Base-by-base conservation (phyloP, 2,888 invertebrate genomes). In the Machimus rusticus region DNA sequence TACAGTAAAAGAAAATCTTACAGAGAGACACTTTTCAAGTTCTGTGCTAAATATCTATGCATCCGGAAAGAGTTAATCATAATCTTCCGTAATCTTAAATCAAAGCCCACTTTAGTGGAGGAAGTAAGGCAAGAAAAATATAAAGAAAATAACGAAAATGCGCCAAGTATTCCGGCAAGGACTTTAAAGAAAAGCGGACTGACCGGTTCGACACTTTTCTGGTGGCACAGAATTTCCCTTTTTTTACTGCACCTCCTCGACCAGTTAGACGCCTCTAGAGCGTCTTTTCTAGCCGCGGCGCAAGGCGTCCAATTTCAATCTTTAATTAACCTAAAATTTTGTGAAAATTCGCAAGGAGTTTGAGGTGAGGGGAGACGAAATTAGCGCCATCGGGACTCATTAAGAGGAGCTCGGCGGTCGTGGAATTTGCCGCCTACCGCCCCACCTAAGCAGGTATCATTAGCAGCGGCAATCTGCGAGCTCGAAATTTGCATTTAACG, bases 401-500 rank as follows among this genome's bases (percentile, higher is more conserved):
- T 79, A 51, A 51, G 79, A 66, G 4, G 28, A 79, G 5, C 79
- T 31, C 14, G n/a, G 46, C 9, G 46, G 51, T 14, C 28, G 51
- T 51, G 66, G 5, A 1, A 28, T 12, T 19, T 28, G 1, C 23
- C 28, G 66, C 14, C 28, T 66, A 23, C 23, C 14, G 12, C 12
- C 23, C 51, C 46, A 16, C 51, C 46, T 16, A 51, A 46, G 51
- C 79, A 46, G 19, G 6, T 34, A 78, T 23, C 43, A 78, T 23
- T 39, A 39, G 19, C 39, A 78, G n/a, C n/a, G 28, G 51, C 51
- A 79, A 79, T 51, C 46, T 14, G 66, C 82, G 66, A 66, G 19
- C 51, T 39, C 23, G 82, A 84, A 84, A 84, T 84, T 84, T 84
- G 82, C 82, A 84, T 84, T 84, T 39, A 34, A 34, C 37, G 34